Base-by-base conservation (phyloP, 1,140 invertebrate species). In the Planococcus citri region DNA sequence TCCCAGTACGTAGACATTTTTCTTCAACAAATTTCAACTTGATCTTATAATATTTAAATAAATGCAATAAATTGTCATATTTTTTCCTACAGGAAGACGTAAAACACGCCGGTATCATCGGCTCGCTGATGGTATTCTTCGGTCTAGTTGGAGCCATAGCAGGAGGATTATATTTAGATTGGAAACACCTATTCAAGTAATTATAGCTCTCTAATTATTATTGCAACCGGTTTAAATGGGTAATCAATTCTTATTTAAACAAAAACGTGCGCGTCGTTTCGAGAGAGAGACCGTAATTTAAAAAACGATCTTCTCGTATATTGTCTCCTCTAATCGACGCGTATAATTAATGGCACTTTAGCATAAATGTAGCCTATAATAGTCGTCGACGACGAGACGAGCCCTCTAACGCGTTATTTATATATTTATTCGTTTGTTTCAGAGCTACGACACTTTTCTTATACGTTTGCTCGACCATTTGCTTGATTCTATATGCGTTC, bases 101-200 rank as follows among this genome's bases (percentile, higher is more conserved):
- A 73, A 78, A 83, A 75, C 86, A 91, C 76, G 89, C 88, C 1
- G 94, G 95, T 33, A 80, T 87, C 67, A 94, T 97, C 73, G 95
- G 94, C 0, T 78, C 97, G 4, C 84, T 89, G 0, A 90, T 98
- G 70, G 90, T 96, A 1, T 82, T 95, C 3, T 85, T 89, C 9
- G 94, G 95, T 27, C 91, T 97, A 84, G 72, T 88, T 0, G 94
- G 94, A 0, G 94, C 94, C 0, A 86, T 97, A n/a, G 78, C 92
- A 1, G 91, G 89, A 74, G 95, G 94, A 0, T 79, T 94, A 41
- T 82, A 92, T 73, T 80, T 98, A 51, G 94, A 97, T 75, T 89
- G 85, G 77, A 91, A 88, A 1, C 87, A 88, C 72, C 85, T 83
- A 76, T 93, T 89, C 80, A 92, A 92, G 88, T 90, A 78, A 84